A percentile compares a stretch with the other conserved stretches of the same genome.
phyloP scores from a whole-genome alignment of 2,888 invertebrate species.

The Asteroscopus sphinx region DNA sequence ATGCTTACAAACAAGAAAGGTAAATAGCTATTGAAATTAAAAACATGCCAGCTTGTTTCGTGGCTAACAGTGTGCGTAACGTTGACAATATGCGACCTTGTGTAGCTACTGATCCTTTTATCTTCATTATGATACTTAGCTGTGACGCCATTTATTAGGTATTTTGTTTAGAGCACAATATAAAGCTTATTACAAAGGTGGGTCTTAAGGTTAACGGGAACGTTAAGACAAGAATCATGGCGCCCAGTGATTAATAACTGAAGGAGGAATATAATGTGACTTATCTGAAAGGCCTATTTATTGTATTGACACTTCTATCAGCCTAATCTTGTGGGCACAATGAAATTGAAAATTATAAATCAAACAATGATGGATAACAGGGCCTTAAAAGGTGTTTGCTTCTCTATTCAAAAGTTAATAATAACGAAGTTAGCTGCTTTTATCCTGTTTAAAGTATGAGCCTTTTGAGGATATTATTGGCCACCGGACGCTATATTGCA shows the following conservation, averaged over 20 bases:
- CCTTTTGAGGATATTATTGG: not conserved
- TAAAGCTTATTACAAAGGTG: conserved; percentile 57
- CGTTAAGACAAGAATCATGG: conserved; percentile 54
- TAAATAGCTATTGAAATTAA: conserved; percentile 65
- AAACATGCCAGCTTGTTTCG: conserved; percentile 58
- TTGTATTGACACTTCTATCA: conserved; percentile 51
- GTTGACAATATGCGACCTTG: conserved; percentile 73
- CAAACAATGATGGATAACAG: conserved; percentile 36
- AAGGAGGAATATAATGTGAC: conserved; percentile 37
- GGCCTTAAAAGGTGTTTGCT: conserved; percentile 26
- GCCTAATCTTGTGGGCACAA: conserved; percentile 41
- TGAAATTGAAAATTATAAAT: conserved; percentile 45
- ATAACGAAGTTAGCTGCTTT: conserved; percentile 9
- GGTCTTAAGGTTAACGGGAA: conserved; percentile 60
- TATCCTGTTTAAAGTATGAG: conserved; percentile 2
- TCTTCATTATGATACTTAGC: conserved; percentile 63
- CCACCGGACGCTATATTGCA: conserved; percentile 11
- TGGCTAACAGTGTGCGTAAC: conserved; percentile 56
- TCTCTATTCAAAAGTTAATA: conserved; percentile 13
- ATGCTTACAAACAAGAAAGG: conserved; percentile 61
- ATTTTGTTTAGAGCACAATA: conserved; percentile 60
- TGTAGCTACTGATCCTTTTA: conserved; percentile 72
- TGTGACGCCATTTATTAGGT: conserved; percentile 68
- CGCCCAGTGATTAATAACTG: conserved; percentile 48
- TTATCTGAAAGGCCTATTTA: conserved; percentile 43